Conservation (phyloP, 2,113 vertebrate genomes). For the Rhineura floridana region DNA sequence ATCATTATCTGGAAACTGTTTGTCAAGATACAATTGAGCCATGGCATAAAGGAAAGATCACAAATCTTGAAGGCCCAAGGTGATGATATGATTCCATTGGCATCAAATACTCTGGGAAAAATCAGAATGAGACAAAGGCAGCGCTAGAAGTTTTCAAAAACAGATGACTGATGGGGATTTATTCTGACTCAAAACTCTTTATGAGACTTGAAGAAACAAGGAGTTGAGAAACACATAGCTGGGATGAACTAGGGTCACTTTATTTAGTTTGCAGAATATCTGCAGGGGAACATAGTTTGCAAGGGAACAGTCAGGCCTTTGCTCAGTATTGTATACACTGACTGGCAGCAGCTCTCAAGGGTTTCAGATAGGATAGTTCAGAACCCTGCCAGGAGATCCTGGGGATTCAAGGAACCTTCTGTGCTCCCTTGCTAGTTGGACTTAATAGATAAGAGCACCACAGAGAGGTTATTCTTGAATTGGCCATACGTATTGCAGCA, state of each 20-base stretch:
- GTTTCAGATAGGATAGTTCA: too few species aligned
- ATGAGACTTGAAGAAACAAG: neutral
- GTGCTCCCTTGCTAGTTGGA: neutral
- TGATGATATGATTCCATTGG: slow-evolving; percentile 9
- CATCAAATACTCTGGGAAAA: neutral
- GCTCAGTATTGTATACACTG: too few species aligned
- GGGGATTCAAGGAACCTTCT: neutral
- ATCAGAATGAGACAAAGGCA: slow-evolving; percentile 5
- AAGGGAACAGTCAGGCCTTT: too few species aligned
- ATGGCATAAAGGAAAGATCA: slow-evolving; percentile 40
- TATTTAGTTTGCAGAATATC: neutral
- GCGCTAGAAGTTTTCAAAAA: neutral
- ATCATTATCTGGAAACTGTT: slow-evolving; percentile 29
- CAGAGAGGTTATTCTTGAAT: neutral
- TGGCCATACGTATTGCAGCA: too few species aligned
- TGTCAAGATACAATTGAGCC: slow-evolving; percentile 34
- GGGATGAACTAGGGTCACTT: too few species aligned
- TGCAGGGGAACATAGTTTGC: too few species aligned
- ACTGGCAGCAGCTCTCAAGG: too few species aligned
- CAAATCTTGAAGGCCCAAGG: slow-evolving; percentile 15
- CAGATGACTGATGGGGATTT: neutral
- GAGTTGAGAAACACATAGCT: neutral
- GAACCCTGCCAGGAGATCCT: too few species aligned
- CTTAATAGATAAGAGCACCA: too few species aligned
- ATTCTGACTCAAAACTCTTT: neutral